phyloP scores from a whole-genome alignment of 1,140 invertebrate genomes.

The Formica exsecta region DNA sequence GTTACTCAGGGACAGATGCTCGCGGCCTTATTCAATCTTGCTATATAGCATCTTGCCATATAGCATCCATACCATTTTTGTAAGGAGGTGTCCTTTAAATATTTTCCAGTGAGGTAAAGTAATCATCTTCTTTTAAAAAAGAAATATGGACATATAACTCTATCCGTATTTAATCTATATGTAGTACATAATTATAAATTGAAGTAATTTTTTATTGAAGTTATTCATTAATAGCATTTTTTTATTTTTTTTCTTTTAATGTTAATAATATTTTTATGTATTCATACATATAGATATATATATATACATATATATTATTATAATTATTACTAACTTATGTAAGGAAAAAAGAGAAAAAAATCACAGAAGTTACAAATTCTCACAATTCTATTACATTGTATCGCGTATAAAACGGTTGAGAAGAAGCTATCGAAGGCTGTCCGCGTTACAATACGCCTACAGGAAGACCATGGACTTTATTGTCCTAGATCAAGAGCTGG shows the following conservation, averaged over 20 bases:
- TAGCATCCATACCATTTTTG: background rate
- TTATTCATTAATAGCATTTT: background rate
- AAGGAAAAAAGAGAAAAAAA: background rate
- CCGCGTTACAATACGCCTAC: constrained; percentile 67
- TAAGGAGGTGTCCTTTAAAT: background rate
- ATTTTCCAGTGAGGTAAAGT: background rate
- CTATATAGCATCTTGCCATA: background rate
- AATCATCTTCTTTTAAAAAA: background rate
- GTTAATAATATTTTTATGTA: too few relatives aligned
- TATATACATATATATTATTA: too few relatives aligned
- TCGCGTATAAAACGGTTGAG: background rate
- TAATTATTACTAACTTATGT: background rate
- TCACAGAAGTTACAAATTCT: background rate
- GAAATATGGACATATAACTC: background rate
- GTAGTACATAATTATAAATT: background rate
- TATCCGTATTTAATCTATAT: background rate
- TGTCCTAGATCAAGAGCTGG: constrained; percentile 73
- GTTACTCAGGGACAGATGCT: background rate
- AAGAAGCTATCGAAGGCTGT: constrained; percentile 48
- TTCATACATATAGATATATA: background rate
- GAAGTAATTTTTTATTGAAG: background rate
- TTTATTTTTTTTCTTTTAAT: background rate
- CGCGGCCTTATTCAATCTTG: constrained; percentile 3
- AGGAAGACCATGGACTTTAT: constrained; percentile 76
- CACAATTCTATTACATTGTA: background rate